Conservation (phyloP, 2,113 vertebrate species). For the Chloebia gouldiae region DNA sequence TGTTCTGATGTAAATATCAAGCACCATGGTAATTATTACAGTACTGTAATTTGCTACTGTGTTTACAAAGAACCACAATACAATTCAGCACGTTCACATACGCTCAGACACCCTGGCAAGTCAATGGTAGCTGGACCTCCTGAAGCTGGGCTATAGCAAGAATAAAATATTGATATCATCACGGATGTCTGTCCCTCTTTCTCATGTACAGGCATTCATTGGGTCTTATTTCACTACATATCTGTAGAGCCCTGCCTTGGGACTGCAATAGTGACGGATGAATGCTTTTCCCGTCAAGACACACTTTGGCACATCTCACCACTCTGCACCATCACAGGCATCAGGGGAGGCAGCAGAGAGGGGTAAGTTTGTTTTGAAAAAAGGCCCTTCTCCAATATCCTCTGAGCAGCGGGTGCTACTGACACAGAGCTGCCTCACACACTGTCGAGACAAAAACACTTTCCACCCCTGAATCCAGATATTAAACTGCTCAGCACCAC, state of each 20-base stretch:
- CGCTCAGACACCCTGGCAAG: background rate
- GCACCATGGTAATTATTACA: background rate
- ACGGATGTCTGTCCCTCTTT: background rate
- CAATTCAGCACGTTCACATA: background rate
- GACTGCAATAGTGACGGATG: background rate
- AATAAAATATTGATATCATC: slow-evolving; percentile 19
- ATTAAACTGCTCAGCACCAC: background rate
- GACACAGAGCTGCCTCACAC: background rate
- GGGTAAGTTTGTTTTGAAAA: background rate
- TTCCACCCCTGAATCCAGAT: background rate
- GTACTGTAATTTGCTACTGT: background rate
- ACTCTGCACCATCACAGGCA: background rate
- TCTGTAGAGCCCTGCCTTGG: background rate
- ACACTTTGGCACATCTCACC: background rate
- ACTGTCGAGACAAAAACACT: background rate
- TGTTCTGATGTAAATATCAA: background rate
- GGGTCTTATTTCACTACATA: slow-evolving; percentile 31
- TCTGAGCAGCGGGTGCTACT: background rate
- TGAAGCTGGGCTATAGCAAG: background rate
- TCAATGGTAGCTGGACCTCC: background rate
- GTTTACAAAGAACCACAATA: background rate
- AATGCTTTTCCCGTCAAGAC: slow-evolving; percentile 17
- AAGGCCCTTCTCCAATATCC: background rate
- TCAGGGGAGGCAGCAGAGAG: background rate
- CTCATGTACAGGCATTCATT: background rate